Percentiles rank a stretch among this genome's conserved stretches.
Conservation (phyloP, 2,113 vertebrate species). For the Cyrtonyx montezumae region DNA sequence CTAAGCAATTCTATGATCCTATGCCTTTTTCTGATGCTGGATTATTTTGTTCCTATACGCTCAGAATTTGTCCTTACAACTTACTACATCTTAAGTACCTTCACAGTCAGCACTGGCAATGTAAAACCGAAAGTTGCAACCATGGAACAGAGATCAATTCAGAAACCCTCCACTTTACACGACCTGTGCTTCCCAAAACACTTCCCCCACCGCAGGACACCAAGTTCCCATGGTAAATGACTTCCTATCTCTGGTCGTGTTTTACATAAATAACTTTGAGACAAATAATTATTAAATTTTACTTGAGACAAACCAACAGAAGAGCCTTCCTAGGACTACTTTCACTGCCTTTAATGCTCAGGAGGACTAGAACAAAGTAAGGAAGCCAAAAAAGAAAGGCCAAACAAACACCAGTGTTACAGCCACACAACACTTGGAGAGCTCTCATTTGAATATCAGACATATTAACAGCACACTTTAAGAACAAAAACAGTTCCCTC, state of each 20-base stretch:
- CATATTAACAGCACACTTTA: rapidly evolving
- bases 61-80: slow-evolving; percentile 46
- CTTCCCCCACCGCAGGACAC: background rate
- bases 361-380: background rate
- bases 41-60: background rate
- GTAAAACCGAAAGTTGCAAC: background rate
- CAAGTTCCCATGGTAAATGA: background rate
- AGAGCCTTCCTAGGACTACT: background rate
- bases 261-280: background rate
- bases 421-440: background rate
- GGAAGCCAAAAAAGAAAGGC: background rate
- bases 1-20: no score
- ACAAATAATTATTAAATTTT: background rate
- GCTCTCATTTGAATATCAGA: background rate
- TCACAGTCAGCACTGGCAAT: background rate
- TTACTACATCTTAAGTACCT: background rate
- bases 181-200: background rate
- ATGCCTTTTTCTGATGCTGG: background rate
- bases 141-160: rapidly evolving
- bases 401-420: background rate
- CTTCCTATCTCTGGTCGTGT: background rate
- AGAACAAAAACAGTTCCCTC: background rate
- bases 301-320: background rate
- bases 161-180: background rate
- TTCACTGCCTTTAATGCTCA: background rate